Base-by-base conservation (phyloP, 2,113 vertebrate species). In the Nothocercus julius region DNA sequence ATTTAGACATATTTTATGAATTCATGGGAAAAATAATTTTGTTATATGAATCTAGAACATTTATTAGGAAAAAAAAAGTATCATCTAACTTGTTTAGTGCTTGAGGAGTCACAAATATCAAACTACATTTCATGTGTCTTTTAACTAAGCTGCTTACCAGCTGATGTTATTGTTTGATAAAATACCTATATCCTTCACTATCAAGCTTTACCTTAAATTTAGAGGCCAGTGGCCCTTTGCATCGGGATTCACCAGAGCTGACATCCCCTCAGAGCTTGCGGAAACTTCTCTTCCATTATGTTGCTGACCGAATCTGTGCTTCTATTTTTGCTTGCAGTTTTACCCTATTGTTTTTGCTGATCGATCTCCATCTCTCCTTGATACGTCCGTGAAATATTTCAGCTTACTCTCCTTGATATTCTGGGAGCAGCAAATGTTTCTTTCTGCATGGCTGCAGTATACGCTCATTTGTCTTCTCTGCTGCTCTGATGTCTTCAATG, bases 351-450 rank as follows among this genome's bases (percentile, higher is more conserved):
- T 96, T 96, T 93, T 90, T 79, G 47, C 88, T 90, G 94, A 96
- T 96, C 58, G 58, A 96, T 96, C 93, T 89, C 93, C 88, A 66
- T 73, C 80, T 97, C 93, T 95, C 95, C 96, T 97, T 96, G 92
- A 51, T 92, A 62, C 11, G 92, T 92, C 94, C 94, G 83, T 95
- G 95, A 95, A 93, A 96, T 94, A 94, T 94, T 96, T 96, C 94
- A 89, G 62, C 83, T 95, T 94, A 38, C 38, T 82, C 62, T 93
- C 90, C 93, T 82, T 88, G 80, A 85, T 79, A 77, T 82, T 92
- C 73, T 82, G 83, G 90, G 90, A 96, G 85, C 85, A 93, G 83
- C 90, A 96, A 94, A 84, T 78, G 70, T 66, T 79, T 96, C 92
- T 95, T 89, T 96, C 85, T 96, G 83, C 85, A 73, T 66, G 1